These are phyloP conservation scores for Drosophila ambigua DNA, from an alignment of 1,140 invertebrate genomes.

Conservation along the genomic window DNA sequence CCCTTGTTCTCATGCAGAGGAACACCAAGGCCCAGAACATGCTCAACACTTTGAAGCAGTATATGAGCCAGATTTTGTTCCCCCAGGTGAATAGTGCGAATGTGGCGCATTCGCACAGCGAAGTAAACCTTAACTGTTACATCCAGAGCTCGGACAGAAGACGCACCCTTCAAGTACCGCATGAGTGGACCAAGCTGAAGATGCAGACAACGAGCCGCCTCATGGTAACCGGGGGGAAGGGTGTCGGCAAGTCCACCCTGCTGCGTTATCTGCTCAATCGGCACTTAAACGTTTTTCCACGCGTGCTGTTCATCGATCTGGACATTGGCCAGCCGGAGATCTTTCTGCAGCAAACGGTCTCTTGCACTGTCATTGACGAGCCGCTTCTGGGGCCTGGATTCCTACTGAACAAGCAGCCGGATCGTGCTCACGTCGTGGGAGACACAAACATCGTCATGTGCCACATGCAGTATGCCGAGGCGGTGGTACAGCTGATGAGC, in stretches of 20 bases:
- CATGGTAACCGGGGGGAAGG: slow-evolving; percentile 88
- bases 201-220: slow-evolving; percentile 54
- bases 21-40: slow-evolving; percentile 51
- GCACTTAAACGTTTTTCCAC: slow-evolving; percentile 83
- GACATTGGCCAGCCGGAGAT: slow-evolving; percentile 92
- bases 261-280: slow-evolving; percentile 88
- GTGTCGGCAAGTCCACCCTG: slow-evolving; percentile 90
- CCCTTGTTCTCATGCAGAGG: slow-evolving; percentile 68
- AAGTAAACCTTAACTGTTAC: slow-evolving; percentile 63
- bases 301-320: slow-evolving; percentile 88
- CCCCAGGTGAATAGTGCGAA: slow-evolving; percentile 69
- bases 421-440: slow-evolving; percentile 84
- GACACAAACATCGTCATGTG: slow-evolving; percentile 85
- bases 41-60: slow-evolving; percentile 55
- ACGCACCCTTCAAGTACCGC: slow-evolving; percentile 63
- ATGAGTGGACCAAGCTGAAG: slow-evolving; percentile 73
- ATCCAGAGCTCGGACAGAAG: slow-evolving; percentile 55
- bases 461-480: slow-evolving; percentile 84
- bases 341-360: slow-evolving; percentile 88
- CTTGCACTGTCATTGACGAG: slow-evolving; percentile 85
- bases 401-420: slow-evolving; percentile 64
- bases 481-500: slow-evolving; percentile 83
- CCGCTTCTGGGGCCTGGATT: slow-evolving; percentile 90
- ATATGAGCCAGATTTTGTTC: slow-evolving; percentile 84
- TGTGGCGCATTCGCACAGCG: slow-evolving; percentile 54